phyloP scores from a whole-genome alignment of 2,888 invertebrate species.

The Autographa pulchrina region DNA sequence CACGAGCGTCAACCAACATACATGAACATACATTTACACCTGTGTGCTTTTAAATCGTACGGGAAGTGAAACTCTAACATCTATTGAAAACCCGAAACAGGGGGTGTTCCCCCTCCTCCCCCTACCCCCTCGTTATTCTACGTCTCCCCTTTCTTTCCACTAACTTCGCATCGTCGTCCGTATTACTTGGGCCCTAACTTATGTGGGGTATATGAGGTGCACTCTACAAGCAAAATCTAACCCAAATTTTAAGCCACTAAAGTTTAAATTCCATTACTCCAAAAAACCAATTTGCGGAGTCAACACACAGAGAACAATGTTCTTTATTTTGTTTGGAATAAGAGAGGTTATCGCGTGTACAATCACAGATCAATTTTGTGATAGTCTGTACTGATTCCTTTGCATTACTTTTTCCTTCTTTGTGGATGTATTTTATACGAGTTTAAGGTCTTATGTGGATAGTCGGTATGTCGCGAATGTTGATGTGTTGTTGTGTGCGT shows the following conservation, averaged over 20 bases:
- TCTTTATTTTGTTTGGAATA: slow-evolving; percentile 52
- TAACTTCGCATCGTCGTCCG: slow-evolving; percentile 89
- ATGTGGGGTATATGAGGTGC: slow-evolving; percentile 81
- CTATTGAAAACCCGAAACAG: slow-evolving; percentile 89
- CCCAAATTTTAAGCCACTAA: slow-evolving; percentile 29
- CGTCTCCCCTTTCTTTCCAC: slow-evolving; percentile 88
- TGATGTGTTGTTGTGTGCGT: slow-evolving; percentile 62
- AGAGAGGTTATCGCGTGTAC: slow-evolving; percentile 63
- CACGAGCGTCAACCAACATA: slow-evolving; percentile 35
- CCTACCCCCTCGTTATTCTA: slow-evolving; percentile 80
- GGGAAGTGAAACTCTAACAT: slow-evolving; percentile 84
- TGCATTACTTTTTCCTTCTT: slow-evolving; percentile 88
- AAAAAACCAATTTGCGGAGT: slow-evolving; percentile 80
- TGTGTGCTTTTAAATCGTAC: slow-evolving; percentile 84
- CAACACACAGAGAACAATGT: slow-evolving; percentile 62
- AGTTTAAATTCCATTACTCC: slow-evolving; percentile 55
- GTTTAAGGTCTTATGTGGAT: slow-evolving; percentile 87
- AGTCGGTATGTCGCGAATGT: slow-evolving; percentile 66
- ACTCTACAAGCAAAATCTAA: slow-evolving; percentile 54
- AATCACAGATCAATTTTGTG: slow-evolving; percentile 85
- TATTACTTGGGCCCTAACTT: slow-evolving; percentile 89
- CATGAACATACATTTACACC: slow-evolving; percentile 74
- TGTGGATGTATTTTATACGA: slow-evolving; percentile 87
- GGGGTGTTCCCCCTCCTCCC: slow-evolving; percentile 71
- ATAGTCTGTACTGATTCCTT: slow-evolving; percentile 88